These are phyloP conservation scores for Anthopleura xanthogrammica DNA, from an alignment of 92 coral and sea anemone species.

Conservation along the genomic window DNA sequence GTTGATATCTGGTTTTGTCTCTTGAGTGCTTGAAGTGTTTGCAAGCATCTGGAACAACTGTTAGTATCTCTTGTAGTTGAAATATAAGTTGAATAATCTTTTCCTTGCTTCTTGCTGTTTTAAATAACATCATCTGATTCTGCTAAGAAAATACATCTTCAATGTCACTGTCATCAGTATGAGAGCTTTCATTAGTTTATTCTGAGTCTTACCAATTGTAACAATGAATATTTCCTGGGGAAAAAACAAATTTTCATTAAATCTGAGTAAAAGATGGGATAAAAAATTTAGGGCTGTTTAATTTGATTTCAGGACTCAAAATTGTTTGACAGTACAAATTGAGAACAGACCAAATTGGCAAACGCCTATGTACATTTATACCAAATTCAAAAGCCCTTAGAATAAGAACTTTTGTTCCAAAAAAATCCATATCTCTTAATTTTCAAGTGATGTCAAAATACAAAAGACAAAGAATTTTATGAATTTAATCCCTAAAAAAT, in stretches of 20 bases:
- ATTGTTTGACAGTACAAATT: too few species aligned
- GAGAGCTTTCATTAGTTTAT: not conserved
- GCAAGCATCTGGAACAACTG: not conserved
- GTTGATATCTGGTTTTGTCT: constrained; percentile 15
- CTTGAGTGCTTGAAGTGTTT: not conserved
- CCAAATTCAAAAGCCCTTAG: too few species aligned
- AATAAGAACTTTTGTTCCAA: too few species aligned
- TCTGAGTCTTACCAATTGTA: not conserved
- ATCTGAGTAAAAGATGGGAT: not conserved
- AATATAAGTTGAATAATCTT: not conserved
- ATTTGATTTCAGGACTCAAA: too few species aligned
- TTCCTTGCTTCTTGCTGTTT: not conserved
- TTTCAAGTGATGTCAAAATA: too few species aligned
- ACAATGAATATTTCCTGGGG: not conserved
- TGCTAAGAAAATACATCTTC: not conserved
- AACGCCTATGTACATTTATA: too few species aligned
- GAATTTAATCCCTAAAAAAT: too few species aligned
- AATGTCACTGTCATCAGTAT: not conserved
- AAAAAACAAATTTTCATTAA: not conserved
- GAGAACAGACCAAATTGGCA: too few species aligned
- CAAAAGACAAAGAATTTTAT: too few species aligned
- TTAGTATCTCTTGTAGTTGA: not conserved
- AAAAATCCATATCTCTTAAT: too few species aligned
- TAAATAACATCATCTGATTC: not conserved
- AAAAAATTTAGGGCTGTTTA: too few species aligned